Evolutionary conservation across 2,888 invertebrate species (phyloP), one percentile per base, ranked within the genome.

Genomic region (Eustalomyia histrio): DNA sequence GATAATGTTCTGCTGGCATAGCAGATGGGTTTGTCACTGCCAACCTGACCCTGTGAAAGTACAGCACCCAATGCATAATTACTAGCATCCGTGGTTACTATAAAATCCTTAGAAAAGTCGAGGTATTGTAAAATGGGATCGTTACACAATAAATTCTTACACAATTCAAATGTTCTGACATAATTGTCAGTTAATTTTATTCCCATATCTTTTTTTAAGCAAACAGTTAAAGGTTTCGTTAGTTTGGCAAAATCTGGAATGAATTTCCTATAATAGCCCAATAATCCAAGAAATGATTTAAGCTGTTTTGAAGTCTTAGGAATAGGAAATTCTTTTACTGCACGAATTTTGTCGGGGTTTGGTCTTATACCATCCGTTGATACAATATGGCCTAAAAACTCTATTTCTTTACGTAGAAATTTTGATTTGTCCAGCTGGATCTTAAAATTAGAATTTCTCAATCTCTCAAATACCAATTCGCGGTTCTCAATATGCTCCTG

Each of bases 281-380:
- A 47, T 75, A 82, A 60, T 8, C 83, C 82, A 14, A 82, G 17
- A 43, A 83, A 84, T 3, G 58, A 50, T 75, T 79, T 80, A 16
- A 83, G 61, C 73, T 80, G 68, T 39, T 78, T 35, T 8, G 35
- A 10, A 4, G 80, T 39, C 76, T n/a, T n/a, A 7, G 35, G 35
- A 10, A 4, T 35, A 1, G 35, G 35, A 35, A 35, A 35, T 68
- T 18, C 69, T 74, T 12, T 29, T n/a, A n/a, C n/a, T n/a, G n/a
- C n/a, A n/a, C n/a, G n/a, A n/a, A n/a, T 63, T 72, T 72, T 16
- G n/a, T 17, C 58, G 33, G n/a, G 60, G 52, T 74, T 61, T 43
- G 50, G 21, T 16, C 58, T 65, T 33, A 74, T 67, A 16, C 58
- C 52, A 10, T 72, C 10, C 24, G 63, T 14, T 4, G 83, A 80